These are phyloP conservation scores for Hippocampus barbouri DNA, from an alignment of 2,113 vertebrate genomes.

Conservation along the genomic window DNA sequence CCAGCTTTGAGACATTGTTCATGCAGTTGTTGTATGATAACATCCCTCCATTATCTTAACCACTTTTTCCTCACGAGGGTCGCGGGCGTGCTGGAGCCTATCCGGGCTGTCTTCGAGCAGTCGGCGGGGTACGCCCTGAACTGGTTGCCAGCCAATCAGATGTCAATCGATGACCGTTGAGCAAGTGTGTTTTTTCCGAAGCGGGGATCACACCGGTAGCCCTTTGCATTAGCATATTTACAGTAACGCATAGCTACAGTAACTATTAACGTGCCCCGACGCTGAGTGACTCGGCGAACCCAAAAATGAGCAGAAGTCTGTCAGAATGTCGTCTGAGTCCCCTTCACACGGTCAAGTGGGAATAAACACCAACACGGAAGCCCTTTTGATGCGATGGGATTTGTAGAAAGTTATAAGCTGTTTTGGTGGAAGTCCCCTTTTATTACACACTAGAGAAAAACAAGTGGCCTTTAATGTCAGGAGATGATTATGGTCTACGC, in stretches of 20 bases:
- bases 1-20: not conserved
- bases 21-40: not conserved
- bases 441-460: constrained; percentile 67
- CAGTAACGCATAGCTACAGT: not conserved
- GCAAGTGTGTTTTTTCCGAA: too few relatives aligned
- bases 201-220: too few relatives aligned
- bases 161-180: too few relatives aligned
- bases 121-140: too few relatives aligned
- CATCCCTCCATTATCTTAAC: too few relatives aligned
- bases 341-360: constrained; percentile 6
- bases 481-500: constrained; percentile 69
- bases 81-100: too few relatives aligned
- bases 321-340: not conserved
- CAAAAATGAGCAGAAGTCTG: not conserved
- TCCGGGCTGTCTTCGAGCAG: too few relatives aligned
- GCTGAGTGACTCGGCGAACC: not conserved
- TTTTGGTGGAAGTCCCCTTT: constrained; percentile 62
- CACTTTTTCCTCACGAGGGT: too few relatives aligned
- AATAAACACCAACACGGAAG: constrained; percentile 35
- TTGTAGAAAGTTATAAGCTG: constrained; percentile 63
- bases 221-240: not conserved
- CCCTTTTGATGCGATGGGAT: constrained; percentile 52
- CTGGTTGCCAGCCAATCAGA: too few relatives aligned
- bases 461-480: constrained; percentile 62
- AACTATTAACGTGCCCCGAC: not conserved